phyloP scores from a whole-genome alignment of 2,113 vertebrate species.

The Oceanodroma tethys region DNA sequence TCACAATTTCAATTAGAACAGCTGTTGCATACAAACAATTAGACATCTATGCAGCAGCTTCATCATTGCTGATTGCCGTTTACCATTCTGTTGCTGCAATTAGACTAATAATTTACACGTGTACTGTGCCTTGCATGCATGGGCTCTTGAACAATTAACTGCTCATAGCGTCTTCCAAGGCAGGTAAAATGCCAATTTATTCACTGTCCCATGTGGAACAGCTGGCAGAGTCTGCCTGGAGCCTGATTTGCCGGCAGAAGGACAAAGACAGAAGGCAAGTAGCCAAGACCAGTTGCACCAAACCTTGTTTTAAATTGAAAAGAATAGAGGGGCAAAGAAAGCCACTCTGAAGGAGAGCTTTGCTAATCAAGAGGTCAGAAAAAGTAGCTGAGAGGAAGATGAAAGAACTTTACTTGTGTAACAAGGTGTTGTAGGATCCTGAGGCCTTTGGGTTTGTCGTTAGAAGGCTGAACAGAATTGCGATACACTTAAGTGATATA shows the following conservation, averaged over 20 bases:
- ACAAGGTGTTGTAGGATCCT: background rate
- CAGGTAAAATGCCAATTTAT: background rate
- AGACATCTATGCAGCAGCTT: background rate
- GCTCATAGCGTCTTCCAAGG: background rate
- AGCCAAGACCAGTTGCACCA: background rate
- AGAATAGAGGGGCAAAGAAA: background rate
- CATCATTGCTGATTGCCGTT: background rate
- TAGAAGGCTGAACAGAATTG: background rate
- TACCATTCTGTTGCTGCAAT: background rate
- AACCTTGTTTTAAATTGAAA: background rate
- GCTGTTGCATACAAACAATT: constrained; percentile 12
- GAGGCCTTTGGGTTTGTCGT: background rate
- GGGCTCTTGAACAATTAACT: background rate
- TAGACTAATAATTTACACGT: constrained; percentile 19
- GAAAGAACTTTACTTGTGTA: background rate
- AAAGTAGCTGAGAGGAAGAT: background rate
- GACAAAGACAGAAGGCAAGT: background rate
- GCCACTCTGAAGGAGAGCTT: background rate
- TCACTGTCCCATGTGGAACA: background rate
- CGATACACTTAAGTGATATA: background rate
- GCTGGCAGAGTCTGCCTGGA: background rate
- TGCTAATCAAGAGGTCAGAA: background rate
- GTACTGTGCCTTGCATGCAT: background rate
- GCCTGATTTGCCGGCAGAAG: background rate
- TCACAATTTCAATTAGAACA: constrained; percentile 42